phyloP scores from a whole-genome alignment of 2,797 vertebrate genomes.

The Anabas testudineus region DNA sequence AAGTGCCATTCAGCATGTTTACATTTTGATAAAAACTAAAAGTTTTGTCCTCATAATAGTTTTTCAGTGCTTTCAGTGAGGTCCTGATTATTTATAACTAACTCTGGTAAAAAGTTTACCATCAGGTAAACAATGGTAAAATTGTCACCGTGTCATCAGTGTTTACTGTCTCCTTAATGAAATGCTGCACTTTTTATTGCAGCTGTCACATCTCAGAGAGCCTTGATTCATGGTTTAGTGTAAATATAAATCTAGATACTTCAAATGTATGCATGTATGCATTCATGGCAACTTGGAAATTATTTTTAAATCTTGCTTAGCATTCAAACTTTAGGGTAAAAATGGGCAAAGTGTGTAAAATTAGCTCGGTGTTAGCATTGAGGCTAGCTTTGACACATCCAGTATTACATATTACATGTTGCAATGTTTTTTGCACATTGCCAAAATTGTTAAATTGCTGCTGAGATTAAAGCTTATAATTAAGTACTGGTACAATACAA shows the following conservation, averaged over 20 bases:
- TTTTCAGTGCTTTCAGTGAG: not conserved
- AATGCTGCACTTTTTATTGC: not conserved
- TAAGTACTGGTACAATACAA: too few relatives aligned
- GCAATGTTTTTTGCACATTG: not conserved
- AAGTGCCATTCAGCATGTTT: conserved; percentile 1
- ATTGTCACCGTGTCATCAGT: not conserved
- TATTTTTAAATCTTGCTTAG: not conserved
- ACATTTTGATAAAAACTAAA: not conserved
- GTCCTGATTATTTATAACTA: conserved; percentile 1
- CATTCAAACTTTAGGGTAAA: not conserved
- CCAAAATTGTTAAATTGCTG: not conserved
- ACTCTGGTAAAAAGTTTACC: not conserved
- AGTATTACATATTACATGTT: not conserved
- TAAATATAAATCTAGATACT: not conserved
- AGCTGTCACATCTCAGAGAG: conserved; percentile 1
- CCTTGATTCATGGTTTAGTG: not conserved
- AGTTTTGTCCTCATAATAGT: not conserved
- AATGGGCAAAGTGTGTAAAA: not conserved
- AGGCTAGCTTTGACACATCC: not conserved
- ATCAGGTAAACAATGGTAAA: not conserved
- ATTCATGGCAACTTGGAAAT: conserved; percentile 43
- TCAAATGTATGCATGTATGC: not conserved
- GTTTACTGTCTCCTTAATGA: not conserved
- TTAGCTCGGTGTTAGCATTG: not conserved
- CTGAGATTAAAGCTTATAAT: not conserved